Conservation (phyloP, 2,797 vertebrate species). For the Triplophysa bombifrons region DNA sequence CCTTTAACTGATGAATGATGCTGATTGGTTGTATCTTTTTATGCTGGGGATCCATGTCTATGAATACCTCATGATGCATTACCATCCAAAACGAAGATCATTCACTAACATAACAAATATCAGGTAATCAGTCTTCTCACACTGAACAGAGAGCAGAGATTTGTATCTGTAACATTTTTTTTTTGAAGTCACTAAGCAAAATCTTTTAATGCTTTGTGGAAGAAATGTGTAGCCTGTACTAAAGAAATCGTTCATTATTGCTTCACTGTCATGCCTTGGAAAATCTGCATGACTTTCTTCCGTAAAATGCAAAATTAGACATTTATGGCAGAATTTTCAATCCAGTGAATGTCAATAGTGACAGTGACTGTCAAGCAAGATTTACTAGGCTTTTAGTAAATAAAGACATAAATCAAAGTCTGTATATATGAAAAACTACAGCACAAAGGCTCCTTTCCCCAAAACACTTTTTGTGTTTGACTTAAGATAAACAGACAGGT, state of each 20-base stretch:
- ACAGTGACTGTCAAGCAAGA: too few species aligned
- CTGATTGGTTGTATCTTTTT: slow-evolving; percentile 18
- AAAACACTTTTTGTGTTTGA: neutral
- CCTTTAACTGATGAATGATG: slow-evolving; percentile 36
- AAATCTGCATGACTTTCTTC: slow-evolving; percentile 2
- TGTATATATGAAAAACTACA: neutral
- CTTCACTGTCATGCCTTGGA: neutral
- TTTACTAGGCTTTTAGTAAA: neutral
- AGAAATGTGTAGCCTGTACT: too few species aligned
- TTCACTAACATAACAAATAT: slow-evolving; percentile 5
- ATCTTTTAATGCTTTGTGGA: neutral
- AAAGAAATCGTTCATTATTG: neutral
- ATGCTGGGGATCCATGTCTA: neutral
- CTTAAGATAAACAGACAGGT: neutral
- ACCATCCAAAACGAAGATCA: neutral
- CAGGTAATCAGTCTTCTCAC: slow-evolving; percentile 6
- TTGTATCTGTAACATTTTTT: neutral
- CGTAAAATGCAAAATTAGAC: neutral
- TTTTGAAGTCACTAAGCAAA: neutral
- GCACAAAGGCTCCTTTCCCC: neutral
- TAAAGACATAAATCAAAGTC: neutral
- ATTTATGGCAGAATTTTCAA: neutral
- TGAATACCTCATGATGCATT: slow-evolving; percentile 10
- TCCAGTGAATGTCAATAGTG: neutral
- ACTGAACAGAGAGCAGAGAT: neutral